phyloP scores from a whole-genome alignment of 2,113 vertebrate species.

The Hippocampus mohnikei region DNA sequence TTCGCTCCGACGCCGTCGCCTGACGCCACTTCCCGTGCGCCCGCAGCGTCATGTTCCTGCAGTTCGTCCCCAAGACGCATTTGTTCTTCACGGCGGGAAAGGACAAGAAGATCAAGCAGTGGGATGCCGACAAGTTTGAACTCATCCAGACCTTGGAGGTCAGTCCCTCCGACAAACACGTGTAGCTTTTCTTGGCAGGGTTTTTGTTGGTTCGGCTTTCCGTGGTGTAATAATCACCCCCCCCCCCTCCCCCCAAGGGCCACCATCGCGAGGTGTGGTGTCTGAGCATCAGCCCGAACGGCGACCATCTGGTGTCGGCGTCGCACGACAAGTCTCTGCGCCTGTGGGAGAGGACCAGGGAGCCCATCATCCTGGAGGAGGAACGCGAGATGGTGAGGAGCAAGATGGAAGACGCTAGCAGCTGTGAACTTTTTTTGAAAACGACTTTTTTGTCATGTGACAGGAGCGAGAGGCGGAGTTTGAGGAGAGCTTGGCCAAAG shows the following conservation, averaged over 20 bases:
- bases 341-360: constrained; percentile 92
- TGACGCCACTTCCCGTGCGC: neutral
- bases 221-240: too few relatives aligned
- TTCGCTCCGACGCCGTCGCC: too few relatives aligned
- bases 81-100: constrained; percentile 98
- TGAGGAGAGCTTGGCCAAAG: constrained; percentile 88
- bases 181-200: too few relatives aligned
- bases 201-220: too few relatives aligned
- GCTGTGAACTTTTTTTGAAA: neutral
- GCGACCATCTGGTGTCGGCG: constrained; percentile 87
- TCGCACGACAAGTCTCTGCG: constrained; percentile 95
- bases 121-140: constrained; percentile 96
- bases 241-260: constrained; percentile 70
- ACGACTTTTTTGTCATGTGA: neutral
- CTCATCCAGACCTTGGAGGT: constrained; percentile 94
- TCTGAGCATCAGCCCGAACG: constrained; percentile 87
- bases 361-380: constrained; percentile 92
- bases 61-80: constrained; percentile 93
- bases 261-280: constrained; percentile 95
- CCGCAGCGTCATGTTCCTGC: constrained; percentile 91
- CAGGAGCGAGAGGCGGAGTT: constrained; percentile 92
- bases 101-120: constrained; percentile 93
- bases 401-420: neutral
- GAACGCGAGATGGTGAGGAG: constrained; percentile 87
- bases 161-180: constrained; percentile 18